These are phyloP conservation scores for Drosophila imparisetae DNA, from an alignment of 2,888 invertebrate species.

Conservation along the genomic window DNA sequence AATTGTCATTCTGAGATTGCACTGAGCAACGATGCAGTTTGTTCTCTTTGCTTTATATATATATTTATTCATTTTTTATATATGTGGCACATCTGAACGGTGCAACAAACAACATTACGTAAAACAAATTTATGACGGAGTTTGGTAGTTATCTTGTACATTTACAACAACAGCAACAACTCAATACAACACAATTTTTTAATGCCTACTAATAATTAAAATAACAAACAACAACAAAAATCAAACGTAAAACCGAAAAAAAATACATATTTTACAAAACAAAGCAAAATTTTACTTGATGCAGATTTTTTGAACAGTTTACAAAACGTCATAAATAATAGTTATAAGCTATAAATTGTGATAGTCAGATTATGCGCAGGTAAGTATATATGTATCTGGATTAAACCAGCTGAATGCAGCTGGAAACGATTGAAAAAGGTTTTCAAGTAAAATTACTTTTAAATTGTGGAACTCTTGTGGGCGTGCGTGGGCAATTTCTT, in stretches of 20 bases:
- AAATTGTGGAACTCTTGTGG: not conserved
- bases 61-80: constrained; percentile 33
- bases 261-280: constrained; percentile 55
- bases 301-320: not conserved
- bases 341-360: not conserved
- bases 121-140: constrained; percentile 68
- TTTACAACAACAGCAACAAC: constrained; percentile 63
- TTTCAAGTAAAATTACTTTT: not conserved
- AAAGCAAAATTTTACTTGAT: constrained; percentile 3
- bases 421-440: not conserved
- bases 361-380: not conserved
- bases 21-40: constrained; percentile 28
- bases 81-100: constrained; percentile 22
- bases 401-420: not conserved
- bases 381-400: not conserved
- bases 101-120: constrained; percentile 40
- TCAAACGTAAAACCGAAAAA: constrained; percentile 35
- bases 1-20: constrained; percentile 50
- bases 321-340: not conserved
- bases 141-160: constrained; percentile 74
- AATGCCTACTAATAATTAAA: constrained; percentile 63
- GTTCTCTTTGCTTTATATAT: constrained; percentile 15
- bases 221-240: constrained; percentile 26
- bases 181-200: constrained; percentile 66
- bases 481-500: not conserved